A percentile compares a stretch with the other conserved stretches of the same genome.
Evolutionary conservation across 2,888 invertebrate species (phyloP).

Genomic region (Ephialtes manifestator): DNA sequence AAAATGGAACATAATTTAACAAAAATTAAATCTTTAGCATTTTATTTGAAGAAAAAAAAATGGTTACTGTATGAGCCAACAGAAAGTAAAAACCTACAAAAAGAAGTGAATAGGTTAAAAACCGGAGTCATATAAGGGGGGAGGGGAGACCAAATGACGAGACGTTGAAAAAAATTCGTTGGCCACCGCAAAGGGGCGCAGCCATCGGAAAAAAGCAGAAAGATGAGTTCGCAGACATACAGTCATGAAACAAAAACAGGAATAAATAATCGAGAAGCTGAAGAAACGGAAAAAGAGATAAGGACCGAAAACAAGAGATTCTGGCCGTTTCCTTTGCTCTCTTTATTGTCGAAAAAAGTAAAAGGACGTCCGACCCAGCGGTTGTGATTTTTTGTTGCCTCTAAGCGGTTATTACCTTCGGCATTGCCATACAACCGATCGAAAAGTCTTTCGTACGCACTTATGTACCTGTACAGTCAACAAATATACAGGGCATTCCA

Average conservation of each 20-base stretch:
- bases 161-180: conserved; percentile 53
- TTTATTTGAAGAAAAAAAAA: neutral
- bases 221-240: conserved; percentile 64
- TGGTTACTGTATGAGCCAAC: neutral
- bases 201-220: conserved; percentile 24
- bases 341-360: conserved; percentile 10
- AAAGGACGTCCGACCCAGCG: conserved; percentile 8
- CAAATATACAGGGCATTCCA: neutral
- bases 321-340: neutral
- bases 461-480: conserved; percentile 48
- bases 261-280: conserved; percentile 64
- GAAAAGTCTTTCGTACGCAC: conserved; percentile 23
- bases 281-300: conserved; percentile 64
- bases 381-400: conserved; percentile 76
- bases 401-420: conserved; percentile 82
- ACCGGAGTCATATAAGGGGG: conserved; percentile 30
- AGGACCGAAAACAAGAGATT: neutral
- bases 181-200: conserved; percentile 31
- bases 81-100: conserved; percentile 51
- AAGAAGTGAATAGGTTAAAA: conserved; percentile 50
- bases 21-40: no score
- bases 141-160: conserved; percentile 63
- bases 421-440: conserved; percentile 58
- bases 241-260: conserved; percentile 15
- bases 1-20: no score